These are phyloP conservation scores for Stegostoma tigrinum DNA, from an alignment of 2,113 vertebrate genomes.

Conservation along the genomic window DNA sequence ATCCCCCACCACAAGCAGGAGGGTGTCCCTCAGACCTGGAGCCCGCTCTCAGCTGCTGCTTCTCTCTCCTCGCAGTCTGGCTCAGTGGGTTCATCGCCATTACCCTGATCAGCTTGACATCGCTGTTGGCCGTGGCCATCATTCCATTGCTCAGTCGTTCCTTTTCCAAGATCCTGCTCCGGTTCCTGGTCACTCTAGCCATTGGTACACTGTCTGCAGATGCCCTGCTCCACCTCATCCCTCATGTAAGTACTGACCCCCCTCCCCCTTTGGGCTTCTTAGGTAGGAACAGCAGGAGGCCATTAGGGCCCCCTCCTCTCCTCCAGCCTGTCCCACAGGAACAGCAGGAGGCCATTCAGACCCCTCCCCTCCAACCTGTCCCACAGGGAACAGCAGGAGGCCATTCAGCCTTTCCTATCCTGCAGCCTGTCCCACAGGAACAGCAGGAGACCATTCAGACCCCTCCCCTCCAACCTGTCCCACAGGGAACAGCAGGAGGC, in stretches of 20 bases:
- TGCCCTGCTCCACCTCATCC: conserved; percentile 69
- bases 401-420: too few relatives aligned
- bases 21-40: not conserved
- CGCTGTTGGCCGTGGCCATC: conserved; percentile 56
- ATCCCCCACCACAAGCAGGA: not conserved
- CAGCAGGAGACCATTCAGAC: too few relatives aligned
- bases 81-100: conserved; percentile 61
- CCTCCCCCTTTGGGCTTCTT: not conserved
- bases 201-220: conserved; percentile 73
- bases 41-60: not conserved
- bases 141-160: conserved; percentile 53
- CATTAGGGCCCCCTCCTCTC: not conserved
- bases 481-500: too few relatives aligned
- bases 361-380: too few relatives aligned
- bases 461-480: too few relatives aligned
- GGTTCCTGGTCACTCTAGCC: conserved; percentile 69
- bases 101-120: conserved; percentile 58
- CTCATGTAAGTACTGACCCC: conserved; percentile 56
- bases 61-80: conserved; percentile 52
- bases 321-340: not conserved
- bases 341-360: not conserved
- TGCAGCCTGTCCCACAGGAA: too few relatives aligned
- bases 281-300: not conserved
- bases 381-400: too few relatives aligned
- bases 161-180: conserved; percentile 52